phyloP scores from a whole-genome alignment of 2,797 vertebrate genomes.

The Molossus alvarezi region DNA sequence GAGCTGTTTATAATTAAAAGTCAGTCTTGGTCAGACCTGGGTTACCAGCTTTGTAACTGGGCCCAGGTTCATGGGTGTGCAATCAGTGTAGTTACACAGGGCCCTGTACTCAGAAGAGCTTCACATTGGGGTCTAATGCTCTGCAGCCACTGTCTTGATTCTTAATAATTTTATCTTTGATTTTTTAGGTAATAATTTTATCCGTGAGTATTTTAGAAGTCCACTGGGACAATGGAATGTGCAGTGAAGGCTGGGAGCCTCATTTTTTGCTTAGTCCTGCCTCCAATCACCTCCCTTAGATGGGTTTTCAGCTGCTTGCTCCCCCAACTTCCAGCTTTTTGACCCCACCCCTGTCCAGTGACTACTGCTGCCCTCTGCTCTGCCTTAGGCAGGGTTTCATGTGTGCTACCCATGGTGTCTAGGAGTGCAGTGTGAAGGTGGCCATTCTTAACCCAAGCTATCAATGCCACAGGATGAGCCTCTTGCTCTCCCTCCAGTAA shows the following conservation, averaged over 20 bases:
- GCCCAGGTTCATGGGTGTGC: background rate
- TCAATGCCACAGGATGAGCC: background rate
- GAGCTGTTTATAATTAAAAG: conserved; percentile 26
- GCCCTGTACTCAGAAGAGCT: background rate
- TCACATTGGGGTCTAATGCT: background rate
- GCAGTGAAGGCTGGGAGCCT: background rate
- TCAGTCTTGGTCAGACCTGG: background rate
- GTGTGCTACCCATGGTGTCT: background rate
- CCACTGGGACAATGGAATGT: background rate
- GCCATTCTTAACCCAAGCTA: background rate
- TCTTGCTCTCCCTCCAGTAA: background rate
- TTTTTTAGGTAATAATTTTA: background rate
- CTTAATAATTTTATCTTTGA: conserved; percentile 11
- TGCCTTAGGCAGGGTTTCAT: background rate
- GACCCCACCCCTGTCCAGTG: background rate
- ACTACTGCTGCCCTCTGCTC: background rate
- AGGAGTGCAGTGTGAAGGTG: background rate
- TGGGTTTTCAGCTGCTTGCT: background rate
- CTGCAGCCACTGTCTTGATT: background rate
- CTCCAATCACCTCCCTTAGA: background rate
- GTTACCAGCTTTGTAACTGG: background rate
- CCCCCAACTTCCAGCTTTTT: background rate
- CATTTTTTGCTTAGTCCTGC: background rate
- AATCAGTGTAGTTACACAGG: background rate
- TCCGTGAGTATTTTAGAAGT: conserved; percentile 5